Conservation (phyloP, 2,113 vertebrate genomes). For the Carettochelys insculpta region DNA sequence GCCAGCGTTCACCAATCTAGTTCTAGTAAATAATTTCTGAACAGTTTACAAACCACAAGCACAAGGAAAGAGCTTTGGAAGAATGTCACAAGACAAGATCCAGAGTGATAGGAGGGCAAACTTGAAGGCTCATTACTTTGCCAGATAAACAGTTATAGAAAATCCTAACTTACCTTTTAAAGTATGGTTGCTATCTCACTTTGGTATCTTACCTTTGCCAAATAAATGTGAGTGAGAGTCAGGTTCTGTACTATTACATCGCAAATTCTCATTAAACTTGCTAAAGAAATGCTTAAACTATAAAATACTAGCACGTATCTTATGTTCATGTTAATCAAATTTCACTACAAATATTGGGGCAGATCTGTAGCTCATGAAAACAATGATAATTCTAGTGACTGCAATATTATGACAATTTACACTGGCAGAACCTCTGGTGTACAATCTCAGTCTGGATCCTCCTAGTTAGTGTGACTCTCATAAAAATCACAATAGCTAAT, state of each 20-base stretch:
- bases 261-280: too few species aligned
- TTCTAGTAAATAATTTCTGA: not conserved
- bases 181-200: not conserved
- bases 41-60: not conserved
- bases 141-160: not conserved
- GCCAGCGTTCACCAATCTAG: not conserved
- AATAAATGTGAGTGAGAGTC: not conserved
- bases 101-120: not conserved
- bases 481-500: not conserved
- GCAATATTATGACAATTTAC: not conserved
- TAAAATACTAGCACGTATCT: not conserved
- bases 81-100: not conserved
- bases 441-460: not conserved
- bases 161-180: not conserved
- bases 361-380: not conserved
- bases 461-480: not conserved
- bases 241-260: not conserved
- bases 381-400: too few species aligned
- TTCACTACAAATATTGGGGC: not conserved
- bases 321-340: not conserved
- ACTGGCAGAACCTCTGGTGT: not conserved
- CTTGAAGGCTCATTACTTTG: not conserved
- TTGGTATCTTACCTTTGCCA: not conserved
- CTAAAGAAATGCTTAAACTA: not conserved
- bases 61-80: not conserved